Base-by-base conservation (phyloP, 2,888 invertebrate species). In the Beris chalybata region DNA sequence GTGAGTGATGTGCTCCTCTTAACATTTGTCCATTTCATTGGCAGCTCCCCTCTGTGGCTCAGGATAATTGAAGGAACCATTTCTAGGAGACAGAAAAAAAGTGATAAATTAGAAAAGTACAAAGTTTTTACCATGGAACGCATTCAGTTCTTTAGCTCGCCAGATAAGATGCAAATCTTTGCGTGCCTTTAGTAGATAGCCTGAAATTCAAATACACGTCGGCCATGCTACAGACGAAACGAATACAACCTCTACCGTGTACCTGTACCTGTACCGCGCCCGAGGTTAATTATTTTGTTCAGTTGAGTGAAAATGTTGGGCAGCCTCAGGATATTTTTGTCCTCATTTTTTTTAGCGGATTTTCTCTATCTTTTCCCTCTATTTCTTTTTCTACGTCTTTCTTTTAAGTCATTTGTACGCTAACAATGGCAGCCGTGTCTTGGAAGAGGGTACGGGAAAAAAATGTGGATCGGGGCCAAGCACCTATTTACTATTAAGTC, bases 241-340 rank as follows among this genome's bases (percentile, higher is more conserved):
- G 9, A 6, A 11, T 43, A n/a, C 43, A 43, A 13, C 43, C 9
- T 30, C 15, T 47, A 12, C 29, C 52, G 38, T 61, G 38, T 43
- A 61, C 50, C 61, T 61, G 50, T 32, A 12, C 61, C 22, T 53
- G 32, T 38, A 7, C n/a, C 61, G 22, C 22, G 22, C 61, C 50
- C 50, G 52, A 15, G 61, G 61, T 45, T 61, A 61, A 61, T 61
- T 61, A 52, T 61, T 61, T 52, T 52, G 52, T 61, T 52, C 50
- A 61, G 61, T 52, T 61, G 61, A 50, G 38, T 61, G 61, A 61
- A 52, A 15, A 52, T 47, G 52, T 50, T 61, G n/a, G 13, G 22
- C 15, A 30, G 57, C 59, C 29, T 9, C 50, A 15, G 48, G 15
- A n/a, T 9, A 29, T 29, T n/a, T 22, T 50, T 50, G n/a, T 12